A percentile compares a stretch with the other conserved stretches of the same genome.
phyloP scores from a whole-genome alignment of 2,888 invertebrate genomes.

The Hyles lineata region DNA sequence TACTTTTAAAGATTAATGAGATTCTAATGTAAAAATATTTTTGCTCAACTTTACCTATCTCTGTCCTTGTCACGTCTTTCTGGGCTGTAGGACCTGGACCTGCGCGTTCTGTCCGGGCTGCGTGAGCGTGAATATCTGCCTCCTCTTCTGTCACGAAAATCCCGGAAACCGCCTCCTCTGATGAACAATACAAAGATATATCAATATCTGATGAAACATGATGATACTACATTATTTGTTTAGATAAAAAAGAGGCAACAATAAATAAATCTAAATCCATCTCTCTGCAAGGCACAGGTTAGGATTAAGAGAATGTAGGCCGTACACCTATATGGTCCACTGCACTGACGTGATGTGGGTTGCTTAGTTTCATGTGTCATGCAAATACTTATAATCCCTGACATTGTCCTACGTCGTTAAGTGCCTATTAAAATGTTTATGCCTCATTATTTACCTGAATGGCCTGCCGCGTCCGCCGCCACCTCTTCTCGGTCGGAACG shows the following conservation, averaged over 20 bases:
- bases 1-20: background rate
- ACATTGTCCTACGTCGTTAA: background rate
- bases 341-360: too few relatives aligned
- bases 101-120: constrained; percentile 77
- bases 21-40: background rate
- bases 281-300: too few relatives aligned
- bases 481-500: constrained; percentile 73
- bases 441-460: constrained; percentile 62
- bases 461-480: constrained; percentile 76
- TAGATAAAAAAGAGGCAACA: too few relatives aligned
- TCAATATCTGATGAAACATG: too few relatives aligned
- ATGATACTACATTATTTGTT: too few relatives aligned
- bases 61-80: constrained; percentile 79
- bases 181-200: background rate
- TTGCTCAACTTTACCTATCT: constrained; percentile 64
- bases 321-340: too few relatives aligned
- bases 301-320: too few relatives aligned
- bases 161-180: constrained; percentile 84
- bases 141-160: constrained; percentile 88
- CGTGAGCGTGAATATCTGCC: constrained; percentile 85
- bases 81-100: constrained; percentile 80
- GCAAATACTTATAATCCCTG: too few relatives aligned
- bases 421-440: background rate
- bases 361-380: too few relatives aligned
- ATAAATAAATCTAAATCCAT: too few relatives aligned